phyloP scores from a whole-genome alignment of 2,888 invertebrate genomes.

The Agrilus biguttatus region DNA sequence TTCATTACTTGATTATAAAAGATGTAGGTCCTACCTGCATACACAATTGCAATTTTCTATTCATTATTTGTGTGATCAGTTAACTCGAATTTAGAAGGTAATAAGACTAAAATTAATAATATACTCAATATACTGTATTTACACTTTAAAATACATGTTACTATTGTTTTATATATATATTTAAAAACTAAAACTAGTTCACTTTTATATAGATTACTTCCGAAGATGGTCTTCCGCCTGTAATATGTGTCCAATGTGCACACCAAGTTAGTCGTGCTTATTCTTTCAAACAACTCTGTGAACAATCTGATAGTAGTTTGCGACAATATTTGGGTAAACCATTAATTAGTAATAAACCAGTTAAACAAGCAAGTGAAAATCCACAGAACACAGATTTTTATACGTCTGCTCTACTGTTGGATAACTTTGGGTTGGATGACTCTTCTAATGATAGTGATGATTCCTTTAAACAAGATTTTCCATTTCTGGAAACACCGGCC shows the following conservation, averaged over 20 bases:
- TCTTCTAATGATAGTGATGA: slow-evolving; percentile 26
- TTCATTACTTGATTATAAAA: too few relatives aligned
- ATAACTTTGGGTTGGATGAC: slow-evolving; percentile 25
- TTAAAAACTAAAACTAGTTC: too few relatives aligned
- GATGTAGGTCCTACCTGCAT: too few relatives aligned
- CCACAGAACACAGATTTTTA: slow-evolving; percentile 16
- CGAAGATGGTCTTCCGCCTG: slow-evolving; percentile 32
- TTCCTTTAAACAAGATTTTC: slow-evolving; percentile 23
- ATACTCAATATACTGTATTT: too few relatives aligned
- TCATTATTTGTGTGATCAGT: too few relatives aligned
- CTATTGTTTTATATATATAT: too few relatives aligned
- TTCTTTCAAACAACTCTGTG: slow-evolving; percentile 34
- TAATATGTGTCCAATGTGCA: slow-evolving; percentile 33
- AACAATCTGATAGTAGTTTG: slow-evolving; percentile 31
- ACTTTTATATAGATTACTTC: too few relatives aligned
- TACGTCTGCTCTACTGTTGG: slow-evolving; percentile 17
- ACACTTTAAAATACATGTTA: too few relatives aligned
- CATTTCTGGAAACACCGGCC: slow-evolving; percentile 16
- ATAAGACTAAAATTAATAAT: too few relatives aligned
- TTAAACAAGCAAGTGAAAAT: slow-evolving; percentile 19
- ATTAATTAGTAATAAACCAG: slow-evolving; percentile 14
- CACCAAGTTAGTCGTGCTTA: slow-evolving; percentile 33
- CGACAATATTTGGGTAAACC: slow-evolving; percentile 30
- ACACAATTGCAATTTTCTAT: too few relatives aligned
- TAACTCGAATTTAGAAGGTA: too few relatives aligned